Conservation (phyloP, 2,113 vertebrate genomes). For the Mormyrus lacerda region DNA sequence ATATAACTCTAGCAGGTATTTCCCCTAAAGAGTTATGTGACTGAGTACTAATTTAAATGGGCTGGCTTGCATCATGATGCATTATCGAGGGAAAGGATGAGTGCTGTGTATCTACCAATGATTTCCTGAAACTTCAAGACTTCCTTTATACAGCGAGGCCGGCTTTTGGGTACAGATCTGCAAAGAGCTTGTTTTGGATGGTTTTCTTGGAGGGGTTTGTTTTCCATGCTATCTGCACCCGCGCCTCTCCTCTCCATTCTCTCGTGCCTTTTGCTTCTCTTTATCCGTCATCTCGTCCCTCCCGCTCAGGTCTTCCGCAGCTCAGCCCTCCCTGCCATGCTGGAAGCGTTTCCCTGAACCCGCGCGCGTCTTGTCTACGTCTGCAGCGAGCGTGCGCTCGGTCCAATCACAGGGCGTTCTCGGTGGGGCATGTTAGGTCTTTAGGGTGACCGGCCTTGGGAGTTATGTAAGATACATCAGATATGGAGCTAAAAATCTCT, state of each 20-base stretch:
- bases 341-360: neutral
- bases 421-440: neutral
- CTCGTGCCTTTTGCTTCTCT: conserved; percentile 2
- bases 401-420: neutral
- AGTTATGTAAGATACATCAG: neutral
- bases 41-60: neutral
- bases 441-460: neutral
- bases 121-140: neutral
- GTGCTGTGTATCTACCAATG: neutral
- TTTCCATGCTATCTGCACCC: conserved; percentile 10
- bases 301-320: conserved; percentile 36
- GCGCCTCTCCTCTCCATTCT: conserved; percentile 13
- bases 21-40: neutral
- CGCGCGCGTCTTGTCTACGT: neutral
- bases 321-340: conserved; percentile 30
- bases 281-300: conserved; percentile 20
- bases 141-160: neutral
- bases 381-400: neutral
- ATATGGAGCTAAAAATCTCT: neutral
- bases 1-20: neutral
- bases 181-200: neutral
- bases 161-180: neutral
- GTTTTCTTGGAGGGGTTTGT: neutral
- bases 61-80: neutral
- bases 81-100: neutral